Base-by-base conservation (phyloP, 2,797 vertebrate genomes). In the Coracias cyanogaster region DNA sequence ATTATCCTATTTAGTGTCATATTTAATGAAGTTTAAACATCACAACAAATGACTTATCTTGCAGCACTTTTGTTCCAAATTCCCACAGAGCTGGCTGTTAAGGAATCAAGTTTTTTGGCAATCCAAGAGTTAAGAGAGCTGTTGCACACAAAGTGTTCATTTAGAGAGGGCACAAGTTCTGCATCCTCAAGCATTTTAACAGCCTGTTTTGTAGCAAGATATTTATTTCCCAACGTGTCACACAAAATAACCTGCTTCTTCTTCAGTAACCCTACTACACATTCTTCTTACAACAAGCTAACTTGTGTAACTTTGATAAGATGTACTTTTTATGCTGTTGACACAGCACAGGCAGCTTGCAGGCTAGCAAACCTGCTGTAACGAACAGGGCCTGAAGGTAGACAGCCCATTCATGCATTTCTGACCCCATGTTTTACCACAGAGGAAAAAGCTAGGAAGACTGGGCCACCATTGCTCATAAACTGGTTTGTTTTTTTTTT, bases 381-480 rank as follows among this genome's bases (percentile, higher is more conserved):
- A 49, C 2, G 17, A 62, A 19, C 1, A 0, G 12, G 43, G 25
- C 31, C n/a, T 51, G 61, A 82, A 77, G 49, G 37, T 2, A 66
- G 58, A 21, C 17, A 79, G 43, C 15, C 16, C 28, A 70, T 82
- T 66, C 64, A 24, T 7, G 31, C 6, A 5, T 12, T 70, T 41
- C 69, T 87, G 31, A 54, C 12, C 20, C 65, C 41, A 8, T 0
- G 1, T 51, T 54, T 58, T 41, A 77, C 0, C 0, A 0, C 11
- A 33, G 52, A 43, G 29, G 24, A 69, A 90, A 74, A 82, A 43
- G 10, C 4, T 5, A 6, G 14, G 31, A 58, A 81, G 24, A 55
- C 13, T 8, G 10, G 39, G 19, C 10, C 58, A 52, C 22, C 35
- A 22, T 12, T 46, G 22, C 74, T 60, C 31, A 64, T 24, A n/a